phyloP scores from a whole-genome alignment of 1,140 invertebrate species.

The Caenorhabditis brenneri region DNA sequence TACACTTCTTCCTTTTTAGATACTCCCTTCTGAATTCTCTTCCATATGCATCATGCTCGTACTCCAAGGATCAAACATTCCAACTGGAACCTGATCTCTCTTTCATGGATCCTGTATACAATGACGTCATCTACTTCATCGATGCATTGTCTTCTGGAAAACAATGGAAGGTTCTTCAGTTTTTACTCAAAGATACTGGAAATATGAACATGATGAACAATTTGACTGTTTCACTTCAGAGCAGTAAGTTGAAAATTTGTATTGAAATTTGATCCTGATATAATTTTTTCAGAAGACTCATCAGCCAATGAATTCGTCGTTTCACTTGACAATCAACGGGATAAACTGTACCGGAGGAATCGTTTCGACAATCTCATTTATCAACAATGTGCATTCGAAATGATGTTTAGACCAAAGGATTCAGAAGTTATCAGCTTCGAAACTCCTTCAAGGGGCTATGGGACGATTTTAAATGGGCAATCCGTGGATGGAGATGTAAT shows the following conservation, averaged over 20 bases:
- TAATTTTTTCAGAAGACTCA: conserved; percentile 10
- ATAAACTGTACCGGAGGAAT: conserved; percentile 42
- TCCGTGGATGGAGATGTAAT: conserved; percentile 31
- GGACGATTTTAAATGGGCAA: conserved; percentile 23
- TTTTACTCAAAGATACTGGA: conserved; percentile 31
- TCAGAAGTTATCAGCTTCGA: background rate
- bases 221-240: background rate
- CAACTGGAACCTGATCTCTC: conserved; percentile 46
- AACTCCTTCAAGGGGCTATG: background rate
- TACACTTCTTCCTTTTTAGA: background rate
- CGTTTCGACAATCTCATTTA: conserved; percentile 16
- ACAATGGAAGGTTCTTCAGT: conserved; percentile 45
- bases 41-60: conserved; percentile 50
- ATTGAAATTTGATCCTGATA: background rate
- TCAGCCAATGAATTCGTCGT: conserved; percentile 42
- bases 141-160: conserved; percentile 25
- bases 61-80: conserved; percentile 26
- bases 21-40: conserved; percentile 47
- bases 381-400: conserved; percentile 36
- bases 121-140: conserved; percentile 45
- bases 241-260: background rate
- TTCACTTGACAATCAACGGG: conserved; percentile 40
- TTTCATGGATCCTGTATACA: conserved; percentile 44
- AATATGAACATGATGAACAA: conserved; percentile 39
- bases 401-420: conserved; percentile 40